These are phyloP conservation scores for Caenorhabditis latens DNA, from an alignment of 1,140 invertebrate species.

Conservation along the genomic window DNA sequence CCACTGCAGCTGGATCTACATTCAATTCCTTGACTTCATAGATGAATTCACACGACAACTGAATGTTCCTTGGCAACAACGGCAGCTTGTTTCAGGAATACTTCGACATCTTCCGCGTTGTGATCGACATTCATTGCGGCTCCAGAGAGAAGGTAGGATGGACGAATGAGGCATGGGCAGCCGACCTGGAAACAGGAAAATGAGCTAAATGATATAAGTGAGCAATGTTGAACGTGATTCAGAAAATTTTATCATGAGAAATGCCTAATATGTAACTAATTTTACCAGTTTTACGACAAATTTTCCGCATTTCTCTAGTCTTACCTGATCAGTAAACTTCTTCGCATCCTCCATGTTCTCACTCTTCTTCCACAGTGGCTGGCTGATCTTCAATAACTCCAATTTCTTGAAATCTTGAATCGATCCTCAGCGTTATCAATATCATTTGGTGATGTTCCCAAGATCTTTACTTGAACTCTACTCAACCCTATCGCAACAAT, in stretches of 20 bases:
- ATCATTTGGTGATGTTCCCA: conserved; percentile 93
- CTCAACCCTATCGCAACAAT: conserved; percentile 98
- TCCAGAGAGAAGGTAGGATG: conserved; percentile 97
- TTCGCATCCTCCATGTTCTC: conserved; percentile 73
- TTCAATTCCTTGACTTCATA: conserved; percentile 98
- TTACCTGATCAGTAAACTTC: conserved; percentile 12
- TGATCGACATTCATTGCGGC: conserved; percentile 99
- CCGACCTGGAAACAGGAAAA: conserved; percentile 93
- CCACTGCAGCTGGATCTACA: conserved; percentile 94
- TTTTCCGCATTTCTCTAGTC: neutral
- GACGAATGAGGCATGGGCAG: conserved; percentile 95
- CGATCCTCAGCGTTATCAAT: conserved; percentile 98
- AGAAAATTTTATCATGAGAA: too few species aligned
- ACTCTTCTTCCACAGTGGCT: conserved; percentile 83
- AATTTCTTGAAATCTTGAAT: conserved; percentile 97
- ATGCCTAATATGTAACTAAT: too few species aligned
- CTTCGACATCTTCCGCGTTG: conserved; percentile 89
- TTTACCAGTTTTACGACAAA: conserved; percentile 72
- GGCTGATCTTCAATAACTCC: conserved; percentile 92
- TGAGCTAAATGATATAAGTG: too few species aligned
- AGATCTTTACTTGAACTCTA: conserved; percentile 81
- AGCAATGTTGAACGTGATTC: too few species aligned
- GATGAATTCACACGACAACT: conserved; percentile 98
- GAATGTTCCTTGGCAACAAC: conserved; percentile 86
- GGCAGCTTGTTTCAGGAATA: conserved; percentile 90